Base-by-base conservation (phyloP, 2,113 vertebrate genomes). In the Daphoenositta chrysoptera region DNA sequence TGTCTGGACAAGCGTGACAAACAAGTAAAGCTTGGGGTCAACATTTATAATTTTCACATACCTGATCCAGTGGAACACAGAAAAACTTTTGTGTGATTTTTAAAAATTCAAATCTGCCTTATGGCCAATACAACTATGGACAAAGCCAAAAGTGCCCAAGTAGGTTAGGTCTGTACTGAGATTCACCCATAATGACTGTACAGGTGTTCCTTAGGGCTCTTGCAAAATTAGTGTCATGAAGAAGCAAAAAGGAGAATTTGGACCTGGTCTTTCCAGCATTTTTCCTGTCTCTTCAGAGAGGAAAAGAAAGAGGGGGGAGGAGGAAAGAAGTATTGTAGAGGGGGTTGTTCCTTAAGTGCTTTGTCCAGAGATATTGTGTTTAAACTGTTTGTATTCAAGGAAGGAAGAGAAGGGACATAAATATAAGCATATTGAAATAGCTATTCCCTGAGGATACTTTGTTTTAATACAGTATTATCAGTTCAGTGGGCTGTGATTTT, bases 381-480 rank as follows among this genome's bases (percentile, higher is more conserved):
- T 75, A 70, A 90, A 56, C 45, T 79, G n/a, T 69, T 97, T 96
- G 77, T 89, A 90, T 92, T 94, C 58, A 80, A 83, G 93, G 94
- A 95, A 95, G 94, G 79, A 94, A 96, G 81, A 84, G 77, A 80
- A 31, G 33, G 54, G 54, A 90, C 64, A 35, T 89, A 93, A 89
- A 93, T 91, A 90, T 33, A 79, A 89, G 69, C 28, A 61, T 51
- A 40, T 57, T 76, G 89, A 91, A 96, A 92, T 80, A 87, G 50
- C 33, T 92, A 48, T 87, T 90, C 83, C 91, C 93, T 51, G 39
- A 80, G 80, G 79, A 87, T 53, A 72, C 53, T 93, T 95, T 87
- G 65, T 93, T 93, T 92, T 87, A 65, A 77, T 92, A 47, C 6
- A 87, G 26, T 73, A 80, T 93, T 79, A 92, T 45, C 88, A 82